A percentile compares a stretch with the other conserved stretches of the same genome.
phyloP scores from a whole-genome alignment of 2,888 invertebrate genomes.

The Panzeria rudis region DNA sequence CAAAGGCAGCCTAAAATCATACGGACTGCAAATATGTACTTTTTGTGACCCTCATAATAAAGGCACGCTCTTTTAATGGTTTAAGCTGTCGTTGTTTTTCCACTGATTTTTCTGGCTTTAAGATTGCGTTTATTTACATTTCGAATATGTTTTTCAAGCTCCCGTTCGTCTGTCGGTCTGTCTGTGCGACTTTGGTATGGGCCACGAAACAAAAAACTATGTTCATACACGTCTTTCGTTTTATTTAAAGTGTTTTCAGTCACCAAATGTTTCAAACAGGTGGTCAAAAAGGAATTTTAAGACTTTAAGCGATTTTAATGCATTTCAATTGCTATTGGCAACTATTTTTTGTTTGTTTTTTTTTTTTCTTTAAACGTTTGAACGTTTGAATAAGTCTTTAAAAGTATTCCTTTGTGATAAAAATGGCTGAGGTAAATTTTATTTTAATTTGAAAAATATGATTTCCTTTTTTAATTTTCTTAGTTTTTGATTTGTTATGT shows the following conservation, averaged over 20 bases:
- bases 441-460: too few species aligned
- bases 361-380: background rate
- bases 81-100: constrained; percentile 27
- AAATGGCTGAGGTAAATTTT: too few species aligned
- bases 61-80: constrained; percentile 69
- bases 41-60: constrained; percentile 69
- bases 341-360: background rate
- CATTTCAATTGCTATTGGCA: constrained; percentile 18
- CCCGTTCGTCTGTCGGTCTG: background rate
- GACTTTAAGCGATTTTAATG: constrained; percentile 25
- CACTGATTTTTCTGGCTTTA: constrained; percentile 18
- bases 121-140: constrained; percentile 46
- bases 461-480: too few species aligned
- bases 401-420: background rate
- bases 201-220: constrained; percentile 20
- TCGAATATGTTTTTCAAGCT: background rate
- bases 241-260: constrained; percentile 35
- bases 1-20: constrained; percentile 18
- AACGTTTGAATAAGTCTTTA: background rate
- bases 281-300: constrained; percentile 64
- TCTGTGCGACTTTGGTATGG: background rate
- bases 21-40: constrained; percentile 32
- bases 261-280: constrained; percentile 53
- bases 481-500: too few species aligned
- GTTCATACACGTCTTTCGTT: constrained; percentile 33